phyloP scores from a whole-genome alignment of 2,888 invertebrate genomes.

The Andrena haemorrhoa region DNA sequence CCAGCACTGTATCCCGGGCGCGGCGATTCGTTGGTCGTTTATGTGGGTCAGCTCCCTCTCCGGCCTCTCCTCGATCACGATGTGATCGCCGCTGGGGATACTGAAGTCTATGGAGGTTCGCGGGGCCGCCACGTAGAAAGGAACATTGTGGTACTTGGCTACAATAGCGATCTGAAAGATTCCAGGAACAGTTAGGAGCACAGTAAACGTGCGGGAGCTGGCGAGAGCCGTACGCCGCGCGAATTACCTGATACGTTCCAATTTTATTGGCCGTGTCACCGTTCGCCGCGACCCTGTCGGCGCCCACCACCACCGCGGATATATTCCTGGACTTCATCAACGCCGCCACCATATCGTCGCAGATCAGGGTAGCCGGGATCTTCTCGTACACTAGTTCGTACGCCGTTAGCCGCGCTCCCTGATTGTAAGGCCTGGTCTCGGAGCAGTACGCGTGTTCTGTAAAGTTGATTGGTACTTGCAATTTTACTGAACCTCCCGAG shows the following conservation, averaged over 20 bases:
- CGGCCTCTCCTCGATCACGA: conserved; percentile 97
- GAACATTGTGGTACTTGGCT: conserved; percentile 95
- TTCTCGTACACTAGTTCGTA: conserved; percentile 97
- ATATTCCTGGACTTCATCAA: conserved; percentile 94
- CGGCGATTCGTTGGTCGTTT: conserved; percentile 94
- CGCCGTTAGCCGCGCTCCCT: conserved; percentile 97
- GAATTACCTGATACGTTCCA: conserved; percentile 93
- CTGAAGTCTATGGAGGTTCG: conserved; percentile 94
- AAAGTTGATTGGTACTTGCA: conserved; percentile 71
- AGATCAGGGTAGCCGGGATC: conserved; percentile 96
- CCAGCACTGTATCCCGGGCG: conserved; percentile 96
- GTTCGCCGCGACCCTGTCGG: conserved; percentile 97
- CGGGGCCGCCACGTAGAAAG: conserved; percentile 98
- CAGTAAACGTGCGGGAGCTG: neutral
- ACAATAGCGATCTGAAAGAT: conserved; percentile 91
- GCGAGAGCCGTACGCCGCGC: no score
- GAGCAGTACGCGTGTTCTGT: conserved; percentile 96
- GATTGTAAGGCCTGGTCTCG: conserved; percentile 99
- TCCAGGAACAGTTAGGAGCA: neutral
- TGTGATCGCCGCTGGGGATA: conserved; percentile 92
- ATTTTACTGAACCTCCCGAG: neutral
- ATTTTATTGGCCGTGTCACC: conserved; percentile 99
- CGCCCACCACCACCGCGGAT: conserved; percentile 98
- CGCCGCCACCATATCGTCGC: conserved; percentile 98
- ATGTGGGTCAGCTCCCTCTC: conserved; percentile 96